Percentiles rank a stretch among this genome's conserved stretches.
phyloP scores from a whole-genome alignment of 2,797 vertebrate genomes.

The Syncerus caffer region DNA sequence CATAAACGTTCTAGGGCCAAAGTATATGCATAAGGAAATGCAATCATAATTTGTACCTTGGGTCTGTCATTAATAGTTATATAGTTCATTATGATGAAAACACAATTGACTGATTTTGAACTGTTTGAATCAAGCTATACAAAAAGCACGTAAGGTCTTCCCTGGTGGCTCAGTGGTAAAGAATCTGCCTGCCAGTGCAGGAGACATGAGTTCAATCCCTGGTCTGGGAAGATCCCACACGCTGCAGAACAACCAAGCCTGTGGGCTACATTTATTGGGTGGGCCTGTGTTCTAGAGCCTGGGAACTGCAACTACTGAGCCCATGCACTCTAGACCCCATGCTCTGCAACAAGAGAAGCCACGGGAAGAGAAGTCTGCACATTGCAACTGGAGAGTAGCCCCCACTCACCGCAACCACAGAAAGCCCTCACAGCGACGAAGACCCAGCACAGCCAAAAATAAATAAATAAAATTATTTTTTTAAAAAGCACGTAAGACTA shows the following conservation, averaged over 20 bases:
- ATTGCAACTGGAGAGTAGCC: not conserved
- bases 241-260: not conserved
- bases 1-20: not conserved
- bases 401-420: not conserved
- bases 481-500: not conserved
- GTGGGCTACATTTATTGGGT: not conserved
- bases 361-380: not conserved
- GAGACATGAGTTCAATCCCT: not conserved
- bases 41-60: not conserved
- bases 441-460: not conserved
- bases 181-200: not conserved
- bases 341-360: not conserved
- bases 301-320: not conserved
- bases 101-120: constrained; percentile 4
- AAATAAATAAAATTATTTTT: not conserved
- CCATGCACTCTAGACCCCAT: not conserved
- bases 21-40: not conserved
- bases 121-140: not conserved
- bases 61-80: not conserved
- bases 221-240: not conserved
- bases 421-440: not conserved
- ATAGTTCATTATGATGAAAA: not conserved
- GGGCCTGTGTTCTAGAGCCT: not conserved
- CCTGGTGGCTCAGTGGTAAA: not conserved
- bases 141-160: not conserved